phyloP scores from a whole-genome alignment of 1,140 invertebrate genomes.

The Thalassaphorura encarpata region DNA sequence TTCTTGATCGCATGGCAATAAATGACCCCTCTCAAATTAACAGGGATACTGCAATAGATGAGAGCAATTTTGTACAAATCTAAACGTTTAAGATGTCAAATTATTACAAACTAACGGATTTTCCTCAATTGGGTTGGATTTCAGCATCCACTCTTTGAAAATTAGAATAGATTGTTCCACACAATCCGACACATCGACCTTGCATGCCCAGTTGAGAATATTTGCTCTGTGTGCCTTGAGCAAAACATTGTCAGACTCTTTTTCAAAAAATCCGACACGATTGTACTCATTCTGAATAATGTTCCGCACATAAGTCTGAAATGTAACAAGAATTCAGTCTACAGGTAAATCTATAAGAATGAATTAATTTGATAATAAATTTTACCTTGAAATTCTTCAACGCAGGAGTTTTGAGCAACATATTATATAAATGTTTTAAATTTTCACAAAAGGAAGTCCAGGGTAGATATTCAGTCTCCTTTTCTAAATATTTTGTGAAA shows the following conservation, averaged over 20 bases:
- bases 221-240: constrained; percentile 55
- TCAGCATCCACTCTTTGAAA: constrained; percentile 62
- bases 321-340: not conserved
- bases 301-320: constrained; percentile 52
- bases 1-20: constrained; percentile 65
- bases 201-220: constrained; percentile 55
- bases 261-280: constrained; percentile 50
- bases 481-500: constrained; percentile 56
- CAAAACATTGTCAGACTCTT: constrained; percentile 50
- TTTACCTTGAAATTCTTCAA: constrained; percentile 62
- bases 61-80: not conserved
- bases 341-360: not conserved
- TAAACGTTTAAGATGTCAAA: constrained; percentile 33
- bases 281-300: constrained; percentile 53
- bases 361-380: not conserved
- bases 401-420: constrained; percentile 56
- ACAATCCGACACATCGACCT: constrained; percentile 56
- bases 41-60: constrained; percentile 51
- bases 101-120: constrained; percentile 54
- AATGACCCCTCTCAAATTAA: constrained; percentile 57
- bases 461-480: constrained; percentile 63
- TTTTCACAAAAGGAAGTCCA: constrained; percentile 63
- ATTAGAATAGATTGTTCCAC: constrained; percentile 52
- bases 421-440: constrained; percentile 58
- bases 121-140: constrained; percentile 48